Evolutionary conservation across 1,140 invertebrate genomes (phyloP).

Genomic region (Pseudomyrmex gracilis): DNA sequence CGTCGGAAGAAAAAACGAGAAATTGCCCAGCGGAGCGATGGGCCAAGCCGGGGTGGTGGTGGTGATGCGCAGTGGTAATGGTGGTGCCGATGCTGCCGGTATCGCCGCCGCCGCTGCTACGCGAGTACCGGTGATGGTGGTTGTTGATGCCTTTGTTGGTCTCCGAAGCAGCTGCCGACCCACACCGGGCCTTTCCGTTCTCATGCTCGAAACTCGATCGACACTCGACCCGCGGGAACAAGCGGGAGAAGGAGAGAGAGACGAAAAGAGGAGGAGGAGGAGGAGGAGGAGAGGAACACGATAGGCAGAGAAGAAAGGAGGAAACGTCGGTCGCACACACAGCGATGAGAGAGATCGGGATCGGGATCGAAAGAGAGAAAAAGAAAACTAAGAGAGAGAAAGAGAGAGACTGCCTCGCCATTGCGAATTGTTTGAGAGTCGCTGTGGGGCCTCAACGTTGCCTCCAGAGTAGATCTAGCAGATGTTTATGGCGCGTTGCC

Average conservation of each 20-base stretch:
- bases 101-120: slow-evolving; percentile 7
- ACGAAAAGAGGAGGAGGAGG: slow-evolving; percentile 4
- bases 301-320: slow-evolving; percentile 38
- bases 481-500: slow-evolving; percentile 82
- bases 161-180: slow-evolving; percentile 80
- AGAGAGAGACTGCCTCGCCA: not conserved
- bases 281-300: slow-evolving; percentile 25
- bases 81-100: slow-evolving; percentile 47
- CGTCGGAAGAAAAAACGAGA: slow-evolving; percentile 45
- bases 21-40: slow-evolving; percentile 52
- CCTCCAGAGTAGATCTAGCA: slow-evolving; percentile 77
- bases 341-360: slow-evolving; percentile 49
- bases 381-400: slow-evolving; percentile 10
- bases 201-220: slow-evolving; percentile 83
- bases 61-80: slow-evolving; percentile 40
- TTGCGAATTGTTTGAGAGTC: slow-evolving; percentile 63
- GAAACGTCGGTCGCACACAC: slow-evolving; percentile 50
- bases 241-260: slow-evolving; percentile 46
- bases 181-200: slow-evolving; percentile 82
- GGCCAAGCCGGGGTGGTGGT: slow-evolving; percentile 13
- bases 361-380: slow-evolving; percentile 18
- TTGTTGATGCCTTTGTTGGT: slow-evolving; percentile 80
- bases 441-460: slow-evolving; percentile 56
- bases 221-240: slow-evolving; percentile 73
- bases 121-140: slow-evolving; percentile 61